A percentile compares a stretch with the other conserved stretches of the same genome.
phyloP scores from a whole-genome alignment of 2,113 vertebrate genomes.

The Chroicocephalus ridibundus region DNA sequence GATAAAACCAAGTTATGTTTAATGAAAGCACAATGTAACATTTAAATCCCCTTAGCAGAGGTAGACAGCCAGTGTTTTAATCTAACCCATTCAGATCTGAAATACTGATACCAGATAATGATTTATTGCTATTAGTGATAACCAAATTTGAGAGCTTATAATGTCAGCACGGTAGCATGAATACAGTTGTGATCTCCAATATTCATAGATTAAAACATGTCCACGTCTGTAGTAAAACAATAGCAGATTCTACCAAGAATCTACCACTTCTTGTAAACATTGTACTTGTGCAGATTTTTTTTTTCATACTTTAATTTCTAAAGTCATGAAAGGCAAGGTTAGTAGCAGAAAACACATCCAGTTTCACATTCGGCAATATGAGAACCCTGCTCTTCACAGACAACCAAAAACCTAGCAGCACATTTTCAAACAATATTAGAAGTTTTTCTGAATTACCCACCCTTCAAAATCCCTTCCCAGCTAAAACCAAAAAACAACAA shows the following conservation, averaged over 20 bases:
- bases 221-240: conserved; percentile 68
- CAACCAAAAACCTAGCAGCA: conserved; percentile 79
- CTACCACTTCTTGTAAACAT: conserved; percentile 79
- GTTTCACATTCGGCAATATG: conserved; percentile 74
- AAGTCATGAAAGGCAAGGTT: conserved; percentile 78
- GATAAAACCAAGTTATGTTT: conserved; percentile 35
- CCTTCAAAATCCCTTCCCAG: conserved; percentile 24
- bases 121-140: conserved; percentile 80
- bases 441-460: conserved; percentile 64
- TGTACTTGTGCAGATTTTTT: conserved; percentile 75
- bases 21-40: conserved; percentile 68
- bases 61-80: conserved; percentile 63
- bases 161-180: conserved; percentile 67
- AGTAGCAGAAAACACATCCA: conserved; percentile 77
- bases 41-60: conserved; percentile 47
- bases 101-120: conserved; percentile 69
- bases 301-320: conserved; percentile 74
- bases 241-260: conserved; percentile 73
- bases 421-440: conserved; percentile 70
- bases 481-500: neutral
- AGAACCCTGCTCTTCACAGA: conserved; percentile 70
- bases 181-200: conserved; percentile 66
- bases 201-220: conserved; percentile 61
- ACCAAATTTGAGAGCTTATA: conserved; percentile 71
- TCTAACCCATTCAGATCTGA: conserved; percentile 64